Base-by-base conservation (phyloP, 37 sponge, comb jelly and placozoan genomes). In the Spongilla lacustris region DNA sequence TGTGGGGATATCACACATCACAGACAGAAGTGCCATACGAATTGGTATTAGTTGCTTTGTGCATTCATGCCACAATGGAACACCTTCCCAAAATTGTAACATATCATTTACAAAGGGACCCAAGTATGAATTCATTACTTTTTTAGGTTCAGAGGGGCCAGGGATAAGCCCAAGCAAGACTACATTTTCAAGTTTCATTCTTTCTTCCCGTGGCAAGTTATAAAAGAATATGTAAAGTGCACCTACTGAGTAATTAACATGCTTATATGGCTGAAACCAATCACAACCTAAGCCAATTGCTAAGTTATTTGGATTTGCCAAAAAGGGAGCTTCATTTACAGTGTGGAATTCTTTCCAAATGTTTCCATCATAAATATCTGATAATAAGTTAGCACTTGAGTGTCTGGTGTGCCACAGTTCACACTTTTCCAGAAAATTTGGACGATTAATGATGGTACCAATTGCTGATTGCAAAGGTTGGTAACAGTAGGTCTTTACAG, bases 201-300 rank as follows among this genome's bases (percentile, higher is more conserved):
- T 29, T 22, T 71, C 73, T 14, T 36, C 10, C 36, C 86, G 26
- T 19, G 88, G 88, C 25, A 87, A 38, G 28, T 87, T 87, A 29
- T 66, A 5, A 22, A 87, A 12, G 8, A 68, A 23, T 24, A 87
- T 23, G 31, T 87, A 87, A 2, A 80, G 22, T 24, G 36, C 87
- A 49, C 87, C 87, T 37, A 32, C 68, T 24, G 87, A 79, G 48
- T 87, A 50, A 14, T 29, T 26, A 38, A 73, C 72, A 37, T 78
- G 78, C 14, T 78, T 23, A 71, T 46, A 89, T 28, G 88, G 89
- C 36, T 83, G 71, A 78, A 89, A 89, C 78, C 83, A 89, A 46
- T 87, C 87, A 72, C 71, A 41, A 30, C 80, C 80, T 8, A 87
- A 32, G 3, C 11, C 25, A 28, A 87, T 68, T 2, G 31, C 41